Percentiles rank a stretch among this genome's conserved stretches.
Conservation (phyloP, 2,113 vertebrate genomes). For the Anguilla japonica region DNA sequence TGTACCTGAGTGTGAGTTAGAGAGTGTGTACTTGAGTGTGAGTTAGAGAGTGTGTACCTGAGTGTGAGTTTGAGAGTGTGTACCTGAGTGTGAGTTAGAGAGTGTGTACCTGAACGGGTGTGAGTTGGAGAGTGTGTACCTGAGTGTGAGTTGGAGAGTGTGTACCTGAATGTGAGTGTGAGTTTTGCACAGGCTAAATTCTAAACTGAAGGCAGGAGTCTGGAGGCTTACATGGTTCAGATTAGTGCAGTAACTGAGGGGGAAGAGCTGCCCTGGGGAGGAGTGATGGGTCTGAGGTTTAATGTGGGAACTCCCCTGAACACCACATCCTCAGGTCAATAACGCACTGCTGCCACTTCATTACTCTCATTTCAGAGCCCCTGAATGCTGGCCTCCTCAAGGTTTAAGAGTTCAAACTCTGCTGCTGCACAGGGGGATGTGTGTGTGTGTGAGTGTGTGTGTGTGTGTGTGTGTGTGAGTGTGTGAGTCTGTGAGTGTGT, state of each 20-base stretch:
- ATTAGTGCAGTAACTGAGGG: not conserved
- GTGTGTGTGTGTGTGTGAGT: not conserved
- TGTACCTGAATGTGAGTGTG: not conserved
- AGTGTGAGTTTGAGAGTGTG: not conserved
- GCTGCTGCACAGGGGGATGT: not conserved
- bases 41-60: no score
- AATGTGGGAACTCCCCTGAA: conserved; percentile 8
- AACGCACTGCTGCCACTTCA: conserved; percentile 73
- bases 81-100: no score
- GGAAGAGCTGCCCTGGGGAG: not conserved
- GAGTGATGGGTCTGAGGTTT: conserved; percentile 55
- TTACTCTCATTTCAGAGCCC: conserved; percentile 70
- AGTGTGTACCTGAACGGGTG: no score
- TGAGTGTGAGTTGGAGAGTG: not conserved
- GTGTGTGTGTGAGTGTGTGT: not conserved
- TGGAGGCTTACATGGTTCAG: not conserved
- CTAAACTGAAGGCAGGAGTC: not conserved
- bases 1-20: no score
- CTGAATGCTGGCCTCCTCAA: conserved; percentile 70
- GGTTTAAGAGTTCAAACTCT: conserved; percentile 16
- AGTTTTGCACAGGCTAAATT: not conserved
- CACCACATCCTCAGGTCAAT: conserved; percentile 58
- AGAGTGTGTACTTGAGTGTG: no score
- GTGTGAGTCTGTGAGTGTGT: no score
- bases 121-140: no score